Evolutionary conservation across 2,113 vertebrate species (phyloP).

Genomic region (Nestor notabilis): DNA sequence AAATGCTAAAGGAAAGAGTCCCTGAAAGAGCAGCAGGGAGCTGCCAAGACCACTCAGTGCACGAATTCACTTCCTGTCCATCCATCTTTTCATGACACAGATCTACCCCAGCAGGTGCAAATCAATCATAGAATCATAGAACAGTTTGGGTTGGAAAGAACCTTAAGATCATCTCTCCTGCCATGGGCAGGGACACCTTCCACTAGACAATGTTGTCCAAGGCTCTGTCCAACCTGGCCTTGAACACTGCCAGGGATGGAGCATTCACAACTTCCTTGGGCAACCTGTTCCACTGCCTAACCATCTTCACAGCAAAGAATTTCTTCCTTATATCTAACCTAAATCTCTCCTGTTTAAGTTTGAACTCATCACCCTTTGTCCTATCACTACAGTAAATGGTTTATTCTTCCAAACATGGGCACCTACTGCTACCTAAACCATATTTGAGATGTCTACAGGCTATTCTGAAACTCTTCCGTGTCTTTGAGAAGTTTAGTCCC

Average conservation of each 20-base stretch:
- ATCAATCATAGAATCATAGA: background rate
- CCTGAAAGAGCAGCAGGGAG: background rate
- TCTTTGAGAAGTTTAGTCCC: background rate
- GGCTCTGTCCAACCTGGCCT: background rate
- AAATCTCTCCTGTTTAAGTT: background rate
- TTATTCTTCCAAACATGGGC: background rate
- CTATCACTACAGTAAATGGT: background rate
- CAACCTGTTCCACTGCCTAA: background rate
- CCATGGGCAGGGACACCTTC: background rate
- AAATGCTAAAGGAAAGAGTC: background rate
- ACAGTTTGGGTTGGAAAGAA: background rate
- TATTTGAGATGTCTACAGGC: background rate
- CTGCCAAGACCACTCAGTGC: background rate
- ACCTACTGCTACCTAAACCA: background rate
- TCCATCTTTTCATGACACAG: background rate
- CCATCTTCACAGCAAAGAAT: background rate
- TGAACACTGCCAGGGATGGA: background rate
- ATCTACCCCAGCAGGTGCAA: background rate
- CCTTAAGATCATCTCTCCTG: background rate
- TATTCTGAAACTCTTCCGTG: background rate
- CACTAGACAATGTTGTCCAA: background rate
- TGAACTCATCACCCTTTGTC: background rate
- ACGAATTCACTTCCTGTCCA: background rate
- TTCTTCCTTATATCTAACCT: background rate
- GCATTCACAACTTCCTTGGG: background rate